A percentile compares a stretch with the other conserved stretches of the same genome.
phyloP scores from a whole-genome alignment of 2,888 invertebrate species.

The Mesochorus sp. region DNA sequence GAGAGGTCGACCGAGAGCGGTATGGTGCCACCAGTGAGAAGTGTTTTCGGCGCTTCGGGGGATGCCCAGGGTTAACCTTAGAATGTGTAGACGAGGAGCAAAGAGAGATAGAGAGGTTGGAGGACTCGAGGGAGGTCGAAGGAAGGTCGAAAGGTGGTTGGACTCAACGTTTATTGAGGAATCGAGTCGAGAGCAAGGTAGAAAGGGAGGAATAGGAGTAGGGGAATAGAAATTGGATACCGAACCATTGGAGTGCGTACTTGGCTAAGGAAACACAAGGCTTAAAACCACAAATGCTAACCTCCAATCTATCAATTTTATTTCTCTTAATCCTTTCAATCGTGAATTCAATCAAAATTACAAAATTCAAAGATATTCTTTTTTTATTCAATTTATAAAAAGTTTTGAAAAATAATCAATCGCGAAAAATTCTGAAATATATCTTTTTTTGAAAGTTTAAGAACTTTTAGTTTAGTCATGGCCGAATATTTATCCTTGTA shows the following conservation, averaged over 20 bases:
- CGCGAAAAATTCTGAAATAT: no score
- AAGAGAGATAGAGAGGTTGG: conserved; percentile 37
- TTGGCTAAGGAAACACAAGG: conserved; percentile 77
- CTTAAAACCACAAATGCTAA: conserved; percentile 71
- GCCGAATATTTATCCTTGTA: no score
- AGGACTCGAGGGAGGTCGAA: conserved; percentile 39
- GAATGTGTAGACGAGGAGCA: conserved; percentile 21
- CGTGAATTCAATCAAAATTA: no score
- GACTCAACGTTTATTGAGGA: conserved; percentile 50
- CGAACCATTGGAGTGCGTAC: conserved; percentile 71
- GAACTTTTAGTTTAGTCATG: no score
- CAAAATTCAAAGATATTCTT: no score
- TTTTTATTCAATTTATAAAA: no score
- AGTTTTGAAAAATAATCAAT: no score
- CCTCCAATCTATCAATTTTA: conserved; percentile 80
- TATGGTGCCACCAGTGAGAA: conserved; percentile 26
- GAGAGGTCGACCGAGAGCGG: conserved; percentile 1
- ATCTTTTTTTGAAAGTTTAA: no score
- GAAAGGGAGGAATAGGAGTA: conserved; percentile 27
- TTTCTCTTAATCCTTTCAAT: conserved; percentile 60
- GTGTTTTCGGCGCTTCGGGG: conserved; percentile 36
- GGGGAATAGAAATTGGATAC: conserved; percentile 32
- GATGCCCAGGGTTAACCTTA: no score
- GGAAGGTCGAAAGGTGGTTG: conserved; percentile 22
- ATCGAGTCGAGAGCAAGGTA: conserved; percentile 62